These are phyloP conservation scores for Entosphenus tridentatus DNA, from an alignment of 2,113 vertebrate species.

Conservation along the genomic window DNA sequence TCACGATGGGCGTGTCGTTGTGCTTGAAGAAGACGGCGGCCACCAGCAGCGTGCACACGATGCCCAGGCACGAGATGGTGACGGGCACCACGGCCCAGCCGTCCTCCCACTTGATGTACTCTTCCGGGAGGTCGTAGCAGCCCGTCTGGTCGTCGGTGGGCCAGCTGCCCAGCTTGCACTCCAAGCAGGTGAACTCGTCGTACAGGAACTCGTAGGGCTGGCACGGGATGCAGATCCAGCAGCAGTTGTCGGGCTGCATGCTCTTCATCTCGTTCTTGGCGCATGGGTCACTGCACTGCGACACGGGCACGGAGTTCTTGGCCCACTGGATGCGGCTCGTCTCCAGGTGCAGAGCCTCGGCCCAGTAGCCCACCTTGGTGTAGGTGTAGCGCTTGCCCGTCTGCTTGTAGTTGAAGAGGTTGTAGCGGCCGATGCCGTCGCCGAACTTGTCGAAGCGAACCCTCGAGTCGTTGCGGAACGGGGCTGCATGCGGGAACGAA, in stretches of 20 bases:
- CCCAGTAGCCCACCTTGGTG: conserved; percentile 84
- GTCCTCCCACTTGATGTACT: conserved; percentile 84
- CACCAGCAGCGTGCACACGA: conserved; percentile 63
- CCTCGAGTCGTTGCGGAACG: conserved; percentile 45
- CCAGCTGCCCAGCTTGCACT: conserved; percentile 74
- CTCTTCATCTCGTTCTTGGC: conserved; percentile 84
- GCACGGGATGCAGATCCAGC: conserved; percentile 92
- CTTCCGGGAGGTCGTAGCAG: conserved; percentile 73
- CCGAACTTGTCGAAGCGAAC: conserved; percentile 65
- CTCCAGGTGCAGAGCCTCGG: conserved; percentile 56
- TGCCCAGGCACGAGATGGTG: conserved; percentile 69
- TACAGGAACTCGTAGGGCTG: conserved; percentile 69
- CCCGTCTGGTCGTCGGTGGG: conserved; percentile 57
- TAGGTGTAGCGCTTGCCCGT: conserved; percentile 38
- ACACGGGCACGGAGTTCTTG: conserved; percentile 33
- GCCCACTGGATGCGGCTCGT: conserved; percentile 51
- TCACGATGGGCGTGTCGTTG: conserved; percentile 75
- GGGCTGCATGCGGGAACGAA: conserved; percentile 29
- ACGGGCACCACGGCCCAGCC: conserved; percentile 81
- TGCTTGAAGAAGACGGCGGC: conserved; percentile 58
- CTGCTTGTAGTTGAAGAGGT: conserved; percentile 51
- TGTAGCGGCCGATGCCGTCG: conserved; percentile 82
- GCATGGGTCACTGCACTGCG: conserved; percentile 90
- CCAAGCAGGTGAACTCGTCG: conserved; percentile 75
- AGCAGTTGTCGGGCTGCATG: conserved; percentile 92